phyloP scores from a whole-genome alignment of 1,140 invertebrate genomes.

The Drosophila sechellia region DNA sequence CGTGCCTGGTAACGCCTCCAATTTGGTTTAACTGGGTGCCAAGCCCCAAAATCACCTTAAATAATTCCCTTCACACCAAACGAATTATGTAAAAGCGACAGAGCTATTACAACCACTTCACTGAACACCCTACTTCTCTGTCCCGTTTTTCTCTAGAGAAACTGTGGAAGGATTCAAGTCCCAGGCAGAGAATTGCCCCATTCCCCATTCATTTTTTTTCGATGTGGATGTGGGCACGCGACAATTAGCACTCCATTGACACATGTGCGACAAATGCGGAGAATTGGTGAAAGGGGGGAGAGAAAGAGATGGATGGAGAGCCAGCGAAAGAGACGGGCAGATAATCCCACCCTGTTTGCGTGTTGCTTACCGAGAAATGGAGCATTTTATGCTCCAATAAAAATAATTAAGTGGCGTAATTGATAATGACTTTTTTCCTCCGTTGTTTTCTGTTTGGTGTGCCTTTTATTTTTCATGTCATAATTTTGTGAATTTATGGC shows the following conservation, averaged over 20 bases:
- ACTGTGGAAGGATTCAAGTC: conserved; percentile 3
- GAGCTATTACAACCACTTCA: conserved; percentile 17
- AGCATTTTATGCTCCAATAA: conserved; percentile 82
- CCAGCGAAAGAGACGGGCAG: not conserved
- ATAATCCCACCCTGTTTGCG: conserved; percentile 11
- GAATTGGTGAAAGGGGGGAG: conserved; percentile 4
- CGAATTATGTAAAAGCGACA: conserved; percentile 62
- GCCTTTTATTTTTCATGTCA: conserved; percentile 58
- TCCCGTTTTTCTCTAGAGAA: conserved; percentile 16
- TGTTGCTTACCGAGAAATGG: conserved; percentile 65
- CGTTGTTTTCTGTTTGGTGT: conserved; percentile 39
- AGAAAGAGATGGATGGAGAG: not conserved
- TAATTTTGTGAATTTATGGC: conserved; percentile 66
- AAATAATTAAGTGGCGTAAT: conserved; percentile 83
- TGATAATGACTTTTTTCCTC: conserved; percentile 73
- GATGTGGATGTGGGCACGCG: conserved; percentile 65
- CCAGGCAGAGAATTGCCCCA: conserved; percentile 15
- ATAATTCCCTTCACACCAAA: conserved; percentile 43
- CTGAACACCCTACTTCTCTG: not conserved
- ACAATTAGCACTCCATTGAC: conserved; percentile 81
- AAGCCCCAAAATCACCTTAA: conserved; percentile 51
- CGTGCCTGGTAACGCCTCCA: conserved; percentile 42
- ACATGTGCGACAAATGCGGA: conserved; percentile 60
- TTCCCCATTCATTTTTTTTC: conserved; percentile 6
- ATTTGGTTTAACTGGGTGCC: conserved; percentile 39